Percentiles rank a stretch among this genome's conserved stretches.
Evolutionary conservation across 2,113 vertebrate genomes (phyloP).

Genomic region (Larimichthys crocea): DNA sequence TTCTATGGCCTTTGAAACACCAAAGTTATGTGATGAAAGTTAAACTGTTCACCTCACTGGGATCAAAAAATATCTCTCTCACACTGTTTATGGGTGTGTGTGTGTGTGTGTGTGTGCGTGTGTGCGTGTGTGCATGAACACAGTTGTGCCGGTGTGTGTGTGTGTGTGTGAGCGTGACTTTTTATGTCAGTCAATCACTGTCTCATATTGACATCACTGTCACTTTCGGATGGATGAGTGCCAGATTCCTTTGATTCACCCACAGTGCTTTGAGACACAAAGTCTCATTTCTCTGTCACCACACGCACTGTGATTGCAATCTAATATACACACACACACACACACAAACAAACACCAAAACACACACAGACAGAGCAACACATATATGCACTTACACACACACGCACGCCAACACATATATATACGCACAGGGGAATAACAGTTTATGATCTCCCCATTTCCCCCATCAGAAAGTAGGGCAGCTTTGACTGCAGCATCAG

Average conservation of each 20-base stretch:
- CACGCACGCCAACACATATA: constrained; percentile 44
- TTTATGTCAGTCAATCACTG: constrained; percentile 74
- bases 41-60: constrained; percentile 65
- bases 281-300: constrained; percentile 79
- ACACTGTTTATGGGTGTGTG: constrained; percentile 30
- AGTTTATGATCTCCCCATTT: constrained; percentile 74
- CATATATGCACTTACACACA: not conserved
- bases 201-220: constrained; percentile 75
- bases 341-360: constrained; percentile 57
- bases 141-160: constrained; percentile 15
- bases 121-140: constrained; percentile 9
- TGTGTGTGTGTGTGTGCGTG: constrained; percentile 1
- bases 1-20: constrained; percentile 68
- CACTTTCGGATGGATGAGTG: constrained; percentile 78
- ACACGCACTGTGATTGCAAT: constrained; percentile 69
- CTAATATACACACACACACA: constrained; percentile 57
- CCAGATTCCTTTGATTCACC: constrained; percentile 78
- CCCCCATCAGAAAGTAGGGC: constrained; percentile 81
- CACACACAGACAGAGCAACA: constrained; percentile 14
- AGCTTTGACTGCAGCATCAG: constrained; percentile 80
- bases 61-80: constrained; percentile 61
- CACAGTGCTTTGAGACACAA: constrained; percentile 70
- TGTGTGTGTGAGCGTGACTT: constrained; percentile 25
- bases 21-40: constrained; percentile 71
- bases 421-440: constrained; percentile 62